Evolutionary conservation across 2,113 vertebrate species (phyloP).

Genomic region (Malurus alboscapulatus): DNA sequence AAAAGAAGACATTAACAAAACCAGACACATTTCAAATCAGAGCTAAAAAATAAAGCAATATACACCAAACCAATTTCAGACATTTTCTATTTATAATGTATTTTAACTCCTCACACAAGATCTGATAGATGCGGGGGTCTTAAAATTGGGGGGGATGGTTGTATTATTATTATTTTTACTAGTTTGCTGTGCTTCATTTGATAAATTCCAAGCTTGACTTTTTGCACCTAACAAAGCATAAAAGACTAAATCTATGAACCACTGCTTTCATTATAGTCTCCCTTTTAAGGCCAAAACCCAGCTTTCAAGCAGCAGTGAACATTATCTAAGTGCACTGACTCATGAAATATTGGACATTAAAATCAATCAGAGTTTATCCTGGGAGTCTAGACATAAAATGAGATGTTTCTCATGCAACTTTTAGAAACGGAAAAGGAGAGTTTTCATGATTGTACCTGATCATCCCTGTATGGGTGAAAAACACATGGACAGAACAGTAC

Average conservation of each 20-base stretch:
- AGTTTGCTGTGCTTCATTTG: background rate
- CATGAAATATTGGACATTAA: background rate
- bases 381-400: background rate
- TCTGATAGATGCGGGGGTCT: background rate
- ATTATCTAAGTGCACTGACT: background rate
- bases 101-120: background rate
- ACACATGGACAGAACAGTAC: background rate
- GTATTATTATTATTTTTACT: background rate
- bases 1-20: background rate
- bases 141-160: background rate
- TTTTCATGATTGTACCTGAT: background rate
- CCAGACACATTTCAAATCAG: background rate
- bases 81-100: background rate
- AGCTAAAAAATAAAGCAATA: background rate
- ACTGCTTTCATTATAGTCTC: background rate
- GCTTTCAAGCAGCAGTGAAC: background rate
- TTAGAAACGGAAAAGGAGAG: background rate
- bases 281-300: constrained; percentile 1
- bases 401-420: background rate
- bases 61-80: background rate
- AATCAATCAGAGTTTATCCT: constrained; percentile 4
- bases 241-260: background rate
- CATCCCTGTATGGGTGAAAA: background rate
- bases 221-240: constrained; percentile 2
- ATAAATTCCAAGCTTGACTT: background rate